These are phyloP conservation scores for Criorhina ranunculi DNA, from an alignment of 2,888 invertebrate species.

Conservation along the genomic window DNA sequence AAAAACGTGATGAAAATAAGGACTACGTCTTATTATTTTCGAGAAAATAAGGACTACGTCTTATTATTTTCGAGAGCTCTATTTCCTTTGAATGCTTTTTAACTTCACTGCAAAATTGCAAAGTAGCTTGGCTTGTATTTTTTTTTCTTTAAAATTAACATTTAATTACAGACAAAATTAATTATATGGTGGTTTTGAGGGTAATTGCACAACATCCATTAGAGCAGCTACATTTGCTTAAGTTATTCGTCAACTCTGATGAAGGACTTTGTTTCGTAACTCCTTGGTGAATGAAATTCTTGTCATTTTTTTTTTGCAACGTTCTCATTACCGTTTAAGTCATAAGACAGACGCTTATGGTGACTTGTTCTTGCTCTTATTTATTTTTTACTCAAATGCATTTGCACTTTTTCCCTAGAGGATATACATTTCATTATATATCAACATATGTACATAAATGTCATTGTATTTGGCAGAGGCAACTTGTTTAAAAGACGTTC, in stretches of 20 bases:
- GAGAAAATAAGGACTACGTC: no score
- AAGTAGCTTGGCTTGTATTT: constrained; percentile 21
- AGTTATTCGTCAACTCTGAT: constrained; percentile 56
- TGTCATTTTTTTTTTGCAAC: constrained; percentile 63
- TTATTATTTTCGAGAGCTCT: no score
- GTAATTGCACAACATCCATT: constrained; percentile 66
- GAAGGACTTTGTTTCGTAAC: constrained; percentile 41
- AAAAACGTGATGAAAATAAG: no score
- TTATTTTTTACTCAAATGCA: not conserved
- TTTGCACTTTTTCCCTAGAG: not conserved
- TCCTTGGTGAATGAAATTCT: constrained; percentile 56
- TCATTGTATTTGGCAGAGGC: not conserved
- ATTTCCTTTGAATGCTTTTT: constrained; percentile 14
- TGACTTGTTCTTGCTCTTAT: constrained; percentile 1
- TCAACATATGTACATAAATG: not conserved
- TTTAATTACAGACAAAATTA: constrained; percentile 62
- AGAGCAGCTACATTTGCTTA: constrained; percentile 52
- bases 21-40: no score
- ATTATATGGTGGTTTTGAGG: constrained; percentile 42
- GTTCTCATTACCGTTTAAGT: constrained; percentile 40
- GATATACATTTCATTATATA: constrained; percentile 1
- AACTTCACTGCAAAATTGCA: constrained; percentile 10
- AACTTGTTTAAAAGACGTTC: no score
- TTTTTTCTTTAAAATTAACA: constrained; percentile 39
- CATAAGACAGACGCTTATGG: constrained; percentile 9